phyloP scores from a whole-genome alignment of 2,888 invertebrate genomes.

The Clanis bilineata region DNA sequence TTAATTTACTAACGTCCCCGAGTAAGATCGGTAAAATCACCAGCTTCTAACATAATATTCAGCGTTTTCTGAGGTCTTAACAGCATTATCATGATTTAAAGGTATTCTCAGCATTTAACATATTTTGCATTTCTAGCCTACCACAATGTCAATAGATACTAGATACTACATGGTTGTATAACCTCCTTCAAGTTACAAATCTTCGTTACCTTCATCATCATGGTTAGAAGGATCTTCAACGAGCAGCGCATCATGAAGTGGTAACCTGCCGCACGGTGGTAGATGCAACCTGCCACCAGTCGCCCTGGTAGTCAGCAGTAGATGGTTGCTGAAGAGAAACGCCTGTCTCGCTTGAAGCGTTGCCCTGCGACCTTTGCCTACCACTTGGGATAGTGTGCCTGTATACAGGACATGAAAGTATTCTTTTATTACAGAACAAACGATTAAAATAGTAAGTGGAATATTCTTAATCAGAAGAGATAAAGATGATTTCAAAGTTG shows the following conservation, averaged over 20 bases:
- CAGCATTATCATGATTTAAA: not conserved
- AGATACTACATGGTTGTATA: too few relatives aligned
- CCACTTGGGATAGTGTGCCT: conserved; percentile 90
- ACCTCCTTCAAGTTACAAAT: not conserved
- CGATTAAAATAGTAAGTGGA: too few relatives aligned
- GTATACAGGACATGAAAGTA: not conserved
- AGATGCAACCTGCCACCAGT: conserved; percentile 93
- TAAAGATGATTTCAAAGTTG: too few relatives aligned
- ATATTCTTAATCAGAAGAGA: too few relatives aligned
- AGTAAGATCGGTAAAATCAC: too few relatives aligned
- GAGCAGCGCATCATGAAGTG: conserved; percentile 91
- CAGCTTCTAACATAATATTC: too few relatives aligned
- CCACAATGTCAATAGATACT: too few relatives aligned
- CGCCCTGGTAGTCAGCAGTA: conserved; percentile 91
- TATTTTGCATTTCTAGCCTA: too few relatives aligned
- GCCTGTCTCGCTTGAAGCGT: conserved; percentile 86
- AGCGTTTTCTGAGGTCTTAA: too few relatives aligned
- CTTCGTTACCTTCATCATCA: conserved; percentile 85
- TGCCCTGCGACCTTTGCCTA: conserved; percentile 78
- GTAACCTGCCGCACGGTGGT: conserved; percentile 90
- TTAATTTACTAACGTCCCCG: too few relatives aligned
- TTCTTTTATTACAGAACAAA: not conserved
- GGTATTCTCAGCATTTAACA: too few relatives aligned
- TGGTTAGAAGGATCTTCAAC: conserved; percentile 90
- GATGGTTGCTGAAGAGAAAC: conserved; percentile 94